Evolutionary conservation across 2,113 vertebrate genomes (phyloP).

Genomic region (Neotragus moschatus): DNA sequence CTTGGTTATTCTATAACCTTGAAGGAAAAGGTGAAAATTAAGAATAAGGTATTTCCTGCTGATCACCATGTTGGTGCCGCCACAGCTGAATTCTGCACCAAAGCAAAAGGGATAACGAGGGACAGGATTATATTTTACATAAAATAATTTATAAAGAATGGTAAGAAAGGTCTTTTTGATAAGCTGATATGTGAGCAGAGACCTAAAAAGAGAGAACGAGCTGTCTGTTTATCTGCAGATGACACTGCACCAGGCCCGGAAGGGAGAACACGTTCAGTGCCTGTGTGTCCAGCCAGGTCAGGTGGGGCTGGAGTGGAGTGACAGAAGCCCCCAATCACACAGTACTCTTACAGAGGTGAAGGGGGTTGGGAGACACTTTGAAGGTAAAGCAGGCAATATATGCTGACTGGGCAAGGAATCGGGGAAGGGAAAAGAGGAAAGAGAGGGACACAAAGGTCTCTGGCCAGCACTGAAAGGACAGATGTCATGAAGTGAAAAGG

Average conservation of each 20-base stretch:
- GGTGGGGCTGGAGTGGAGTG: not conserved
- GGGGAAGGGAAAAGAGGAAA: not conserved
- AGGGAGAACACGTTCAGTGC: not conserved
- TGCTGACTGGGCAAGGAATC: not conserved
- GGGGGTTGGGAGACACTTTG: not conserved
- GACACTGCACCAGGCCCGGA: not conserved
- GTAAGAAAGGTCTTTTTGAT: not conserved
- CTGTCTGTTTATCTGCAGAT: not conserved
- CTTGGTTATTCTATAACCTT: not conserved
- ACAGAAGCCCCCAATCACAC: not conserved
- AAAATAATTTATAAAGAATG: not conserved
- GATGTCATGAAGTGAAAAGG: not conserved
- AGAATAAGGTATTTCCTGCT: constrained; percentile 42
- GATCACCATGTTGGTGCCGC: constrained; percentile 40
- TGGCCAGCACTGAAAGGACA: not conserved
- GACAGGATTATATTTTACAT: not conserved
- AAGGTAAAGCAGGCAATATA: not conserved
- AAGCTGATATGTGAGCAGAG: not conserved
- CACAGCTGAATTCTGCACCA: constrained; percentile 29
- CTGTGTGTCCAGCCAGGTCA: not conserved
- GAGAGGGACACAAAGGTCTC: not conserved
- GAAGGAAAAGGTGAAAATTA: constrained; percentile 58
- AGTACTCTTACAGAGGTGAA: not conserved
- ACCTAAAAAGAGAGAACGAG: not conserved
- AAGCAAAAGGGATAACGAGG: not conserved